phyloP scores from a whole-genome alignment of 1,140 invertebrate species.

The Daktulosphaira vitifoliae region DNA sequence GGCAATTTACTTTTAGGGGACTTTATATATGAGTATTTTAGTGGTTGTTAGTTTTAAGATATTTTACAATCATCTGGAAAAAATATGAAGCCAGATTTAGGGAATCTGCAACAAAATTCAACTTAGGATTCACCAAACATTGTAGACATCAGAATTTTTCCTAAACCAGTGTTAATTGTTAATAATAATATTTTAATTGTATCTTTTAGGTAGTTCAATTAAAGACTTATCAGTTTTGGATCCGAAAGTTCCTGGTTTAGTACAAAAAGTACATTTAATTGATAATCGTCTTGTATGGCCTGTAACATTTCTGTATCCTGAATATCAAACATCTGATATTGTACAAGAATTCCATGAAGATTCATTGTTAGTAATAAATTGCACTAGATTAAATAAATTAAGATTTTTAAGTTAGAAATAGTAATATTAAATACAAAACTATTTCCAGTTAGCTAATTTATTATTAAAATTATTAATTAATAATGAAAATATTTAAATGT shows the following conservation, averaged over 20 bases:
- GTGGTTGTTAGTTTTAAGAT: no score
- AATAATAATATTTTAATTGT: no score
- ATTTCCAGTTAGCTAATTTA: background rate
- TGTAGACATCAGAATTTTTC: no score
- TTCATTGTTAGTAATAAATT: slow-evolving; percentile 48
- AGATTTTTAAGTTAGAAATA: slow-evolving; percentile 35
- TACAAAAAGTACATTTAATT: slow-evolving; percentile 52
- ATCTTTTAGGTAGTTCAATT: background rate
- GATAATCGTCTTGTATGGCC: slow-evolving; percentile 66
- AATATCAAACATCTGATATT: slow-evolving; percentile 62
- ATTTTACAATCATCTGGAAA: no score
- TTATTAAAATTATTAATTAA: background rate
- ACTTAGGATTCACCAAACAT: no score
- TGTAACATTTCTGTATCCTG: slow-evolving; percentile 73
- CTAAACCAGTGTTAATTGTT: no score
- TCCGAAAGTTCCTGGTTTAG: slow-evolving; percentile 53
- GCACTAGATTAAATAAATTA: slow-evolving; percentile 1
- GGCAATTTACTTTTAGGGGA: no score
- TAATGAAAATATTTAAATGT: background rate
- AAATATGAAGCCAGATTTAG: no score
- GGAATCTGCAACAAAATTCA: no score
- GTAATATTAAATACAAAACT: background rate
- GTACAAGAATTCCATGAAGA: slow-evolving; percentile 65
- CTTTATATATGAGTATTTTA: no score
- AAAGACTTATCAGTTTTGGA: slow-evolving; percentile 10